Evolutionary conservation across 2,797 vertebrate genomes (phyloP).

Genomic region (Gobionotothen gibberifrons): DNA sequence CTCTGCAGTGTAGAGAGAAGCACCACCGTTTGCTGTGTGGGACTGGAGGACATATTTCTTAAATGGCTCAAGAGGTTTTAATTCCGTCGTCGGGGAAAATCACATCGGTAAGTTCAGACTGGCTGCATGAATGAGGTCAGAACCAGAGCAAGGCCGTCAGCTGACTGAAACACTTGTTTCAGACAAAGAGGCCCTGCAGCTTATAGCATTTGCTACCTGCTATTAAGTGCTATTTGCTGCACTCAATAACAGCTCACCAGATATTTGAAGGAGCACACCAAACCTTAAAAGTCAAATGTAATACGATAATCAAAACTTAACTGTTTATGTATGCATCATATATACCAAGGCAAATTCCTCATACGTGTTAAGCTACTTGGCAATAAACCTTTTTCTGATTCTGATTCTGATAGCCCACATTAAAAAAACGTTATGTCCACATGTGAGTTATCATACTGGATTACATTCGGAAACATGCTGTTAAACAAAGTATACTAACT

Average conservation of each 20-base stretch:
- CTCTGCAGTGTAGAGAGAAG: conserved; percentile 25
- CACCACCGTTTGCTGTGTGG: conserved; percentile 10
- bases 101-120: conserved; percentile 77
- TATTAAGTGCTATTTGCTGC: conserved; percentile 9
- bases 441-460: too few relatives aligned
- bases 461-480: too few relatives aligned
- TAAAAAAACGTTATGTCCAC: too few relatives aligned
- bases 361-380: too few relatives aligned
- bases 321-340: too few relatives aligned
- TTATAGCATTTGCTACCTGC: conserved; percentile 34
- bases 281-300: background rate
- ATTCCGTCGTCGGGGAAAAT: conserved; percentile 75
- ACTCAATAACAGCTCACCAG: background rate
- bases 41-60: conserved; percentile 35
- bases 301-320: background rate
- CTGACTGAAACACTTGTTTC: background rate
- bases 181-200: conserved; percentile 15
- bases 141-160: background rate
- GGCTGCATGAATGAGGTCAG: background rate
- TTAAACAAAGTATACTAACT: too few relatives aligned
- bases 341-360: too few relatives aligned
- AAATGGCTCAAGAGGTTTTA: conserved; percentile 86
- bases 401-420: too few relatives aligned
- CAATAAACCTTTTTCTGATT: too few relatives aligned
- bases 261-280: background rate